Conservation (phyloP, 2,888 invertebrate species). For the Thalpophila matura region DNA sequence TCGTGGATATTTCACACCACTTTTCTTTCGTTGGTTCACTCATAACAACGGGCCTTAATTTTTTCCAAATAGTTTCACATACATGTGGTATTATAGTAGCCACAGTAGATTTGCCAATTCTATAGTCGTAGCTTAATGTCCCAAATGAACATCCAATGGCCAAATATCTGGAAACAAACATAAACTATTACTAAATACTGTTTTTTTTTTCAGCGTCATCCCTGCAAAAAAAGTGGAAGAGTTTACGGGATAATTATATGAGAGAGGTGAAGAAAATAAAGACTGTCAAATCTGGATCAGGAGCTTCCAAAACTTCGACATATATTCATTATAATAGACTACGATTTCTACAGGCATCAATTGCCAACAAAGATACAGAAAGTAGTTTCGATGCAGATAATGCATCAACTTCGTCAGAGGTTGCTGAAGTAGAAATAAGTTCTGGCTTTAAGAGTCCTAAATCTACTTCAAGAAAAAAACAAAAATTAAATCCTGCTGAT, state of each 20-base stretch:
- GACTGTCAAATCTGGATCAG: conserved; percentile 52
- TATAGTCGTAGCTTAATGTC: conserved; percentile 55
- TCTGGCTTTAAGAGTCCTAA: conserved; percentile 47
- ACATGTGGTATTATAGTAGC: conserved; percentile 55
- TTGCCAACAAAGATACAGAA: conserved; percentile 50
- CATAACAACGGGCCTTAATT: conserved; percentile 50
- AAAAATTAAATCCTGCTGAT: conserved; percentile 54
- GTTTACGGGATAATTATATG: conserved; percentile 54
- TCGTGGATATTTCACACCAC: conserved; percentile 52
- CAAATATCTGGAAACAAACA: conserved; percentile 50
- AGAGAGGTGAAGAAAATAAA: conserved; percentile 54
- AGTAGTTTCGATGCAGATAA: conserved; percentile 41
- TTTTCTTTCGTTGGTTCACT: conserved; percentile 52
- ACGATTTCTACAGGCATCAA: conserved; percentile 44
- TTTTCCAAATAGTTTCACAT: conserved; percentile 58
- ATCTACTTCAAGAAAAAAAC: conserved; percentile 49
- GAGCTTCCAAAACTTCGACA: conserved; percentile 54
- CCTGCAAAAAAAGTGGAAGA: conserved; percentile 58
- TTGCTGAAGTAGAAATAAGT: conserved; percentile 48
- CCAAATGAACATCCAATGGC: conserved; percentile 57
- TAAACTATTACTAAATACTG: conserved; percentile 48
- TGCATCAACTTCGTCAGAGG: conserved; percentile 52
- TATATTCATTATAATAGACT: conserved; percentile 54
- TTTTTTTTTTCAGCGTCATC: conserved; percentile 48
- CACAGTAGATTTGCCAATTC: conserved; percentile 57